Percentiles rank a stretch among this genome's conserved stretches.
Conservation (phyloP, 2,888 invertebrate species). For the Azorinus chamasolen region DNA sequence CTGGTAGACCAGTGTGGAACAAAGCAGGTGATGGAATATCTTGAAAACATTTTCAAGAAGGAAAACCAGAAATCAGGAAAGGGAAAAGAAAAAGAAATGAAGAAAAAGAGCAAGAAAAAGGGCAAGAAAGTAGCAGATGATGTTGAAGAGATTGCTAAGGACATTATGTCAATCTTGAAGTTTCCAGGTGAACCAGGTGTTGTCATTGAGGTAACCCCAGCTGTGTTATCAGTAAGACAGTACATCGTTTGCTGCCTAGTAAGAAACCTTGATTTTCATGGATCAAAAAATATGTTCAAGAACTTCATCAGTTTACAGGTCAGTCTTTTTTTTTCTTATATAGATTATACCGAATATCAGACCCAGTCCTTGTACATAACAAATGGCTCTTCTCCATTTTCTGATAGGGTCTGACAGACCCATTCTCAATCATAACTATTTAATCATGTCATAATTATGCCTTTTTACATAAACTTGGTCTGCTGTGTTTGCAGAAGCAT, state of each 20-base stretch:
- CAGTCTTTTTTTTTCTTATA: conserved; percentile 12
- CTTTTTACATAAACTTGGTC: background rate
- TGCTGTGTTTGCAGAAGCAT: too few relatives aligned
- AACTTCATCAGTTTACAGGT: conserved; percentile 92
- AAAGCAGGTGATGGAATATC: conserved; percentile 92
- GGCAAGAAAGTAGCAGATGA: conserved; percentile 70
- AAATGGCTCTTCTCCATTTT: too few relatives aligned
- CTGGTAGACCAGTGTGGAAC: conserved; percentile 89
- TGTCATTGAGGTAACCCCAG: conserved; percentile 72
- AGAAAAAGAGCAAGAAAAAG: conserved; percentile 73
- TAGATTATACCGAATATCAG: too few relatives aligned
- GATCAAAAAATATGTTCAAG: conserved; percentile 89
- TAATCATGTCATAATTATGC: background rate
- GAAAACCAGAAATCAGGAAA: conserved; percentile 61
- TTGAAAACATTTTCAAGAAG: conserved; percentile 87
- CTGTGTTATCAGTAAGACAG: conserved; percentile 89
- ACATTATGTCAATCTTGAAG: conserved; percentile 78
- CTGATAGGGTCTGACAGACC: too few relatives aligned
- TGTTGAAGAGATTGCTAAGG: conserved; percentile 86
- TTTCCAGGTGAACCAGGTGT: conserved; percentile 83
- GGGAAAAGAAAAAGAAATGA: conserved; percentile 65
- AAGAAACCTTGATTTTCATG: conserved; percentile 89
- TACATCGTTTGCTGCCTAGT: conserved; percentile 92
- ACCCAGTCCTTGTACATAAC: too few relatives aligned
- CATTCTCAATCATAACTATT: background rate